Evolutionary conservation across 2,797 vertebrate species (phyloP), one percentile per base, ranked within the genome.

Genomic region (Thalassophryne amazonica): DNA sequence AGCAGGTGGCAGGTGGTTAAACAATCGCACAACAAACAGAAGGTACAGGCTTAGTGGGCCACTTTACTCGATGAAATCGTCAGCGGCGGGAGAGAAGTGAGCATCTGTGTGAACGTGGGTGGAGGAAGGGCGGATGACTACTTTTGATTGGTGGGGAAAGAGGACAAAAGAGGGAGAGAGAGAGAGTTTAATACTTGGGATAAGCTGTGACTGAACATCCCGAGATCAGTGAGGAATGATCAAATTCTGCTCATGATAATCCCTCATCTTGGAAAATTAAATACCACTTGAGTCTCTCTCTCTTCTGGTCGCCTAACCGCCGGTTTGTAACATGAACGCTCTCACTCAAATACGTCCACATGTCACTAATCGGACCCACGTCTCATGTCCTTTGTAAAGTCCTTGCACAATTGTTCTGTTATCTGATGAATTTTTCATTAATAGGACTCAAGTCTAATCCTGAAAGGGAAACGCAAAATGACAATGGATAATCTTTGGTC

Each of bases 391-490:
- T 78, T 78, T 80, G 34, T 77, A 78, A 84, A 56, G 85, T 87
- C 84, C 81, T 69, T 24, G 36, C 64, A 70, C 89, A 68, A 81
- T 86, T 84, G 73, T 76, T 82, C 77, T 86, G 87, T 88, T 80
- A 89, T 87, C 81, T 87, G 81, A 87, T 90, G 86, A 91, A 87
- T 88, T 90, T 87, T 87, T 89, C 75, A 91, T 91, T 84, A 87
- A 91, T 83, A 85, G 74, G 86, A 86, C 86, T 69, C 58, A 66
- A 76, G 73, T 81, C 68, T 89, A 87, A 90, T 91, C 71, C 79
- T 20, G 46, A 72, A 69, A 65, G 79, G 80, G 60, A 56, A 77
- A 80, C 83, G 77, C 74, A 80, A 86, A 88, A 88, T 77, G 83
- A 87, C 79, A 81, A 78, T 66, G 24, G 85, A 83, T 87, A 84